phyloP scores from a whole-genome alignment of 1,140 invertebrate species.

The Trachymyrmex cornetzi region DNA sequence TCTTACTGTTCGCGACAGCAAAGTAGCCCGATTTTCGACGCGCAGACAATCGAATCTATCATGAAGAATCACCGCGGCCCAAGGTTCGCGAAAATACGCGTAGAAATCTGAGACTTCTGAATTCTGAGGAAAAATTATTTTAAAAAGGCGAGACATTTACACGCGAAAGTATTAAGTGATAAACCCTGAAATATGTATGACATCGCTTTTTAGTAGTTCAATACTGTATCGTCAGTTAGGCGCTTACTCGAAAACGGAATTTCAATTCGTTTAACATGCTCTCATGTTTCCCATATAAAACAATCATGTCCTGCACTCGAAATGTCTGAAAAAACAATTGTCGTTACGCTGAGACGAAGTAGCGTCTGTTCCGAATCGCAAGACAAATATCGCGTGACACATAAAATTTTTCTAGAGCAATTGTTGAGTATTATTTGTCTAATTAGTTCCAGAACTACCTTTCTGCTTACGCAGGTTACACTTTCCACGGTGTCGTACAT shows the following conservation, averaged over 20 bases:
- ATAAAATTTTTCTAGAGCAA: no score
- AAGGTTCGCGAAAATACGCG: constrained; percentile 89
- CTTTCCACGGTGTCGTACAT: constrained; percentile 86
- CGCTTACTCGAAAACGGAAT: constrained; percentile 86
- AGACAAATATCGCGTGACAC: not conserved
- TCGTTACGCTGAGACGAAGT: not conserved
- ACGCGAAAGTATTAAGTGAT: not conserved
- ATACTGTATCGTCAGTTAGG: not conserved
- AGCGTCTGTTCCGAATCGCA: not conserved
- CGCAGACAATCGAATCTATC: constrained; percentile 87
- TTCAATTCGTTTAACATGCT: constrained; percentile 88
- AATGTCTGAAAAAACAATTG: constrained; percentile 82
- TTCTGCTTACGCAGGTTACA: constrained; percentile 88
- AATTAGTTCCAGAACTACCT: constrained; percentile 75
- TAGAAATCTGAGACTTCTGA: constrained; percentile 88
- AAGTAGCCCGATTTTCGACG: constrained; percentile 70
- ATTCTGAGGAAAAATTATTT: constrained; percentile 60
- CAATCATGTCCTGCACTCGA: constrained; percentile 85
- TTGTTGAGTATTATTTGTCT: not conserved
- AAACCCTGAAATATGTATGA: not conserved
- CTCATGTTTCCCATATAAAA: constrained; percentile 89
- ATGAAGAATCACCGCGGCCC: constrained; percentile 88
- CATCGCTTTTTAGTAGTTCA: not conserved
- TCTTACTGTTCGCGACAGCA: constrained; percentile 68
- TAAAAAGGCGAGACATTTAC: not conserved